Evolutionary conservation across 2,888 invertebrate genomes (phyloP).

Genomic region (Trachelus iudaicus): DNA sequence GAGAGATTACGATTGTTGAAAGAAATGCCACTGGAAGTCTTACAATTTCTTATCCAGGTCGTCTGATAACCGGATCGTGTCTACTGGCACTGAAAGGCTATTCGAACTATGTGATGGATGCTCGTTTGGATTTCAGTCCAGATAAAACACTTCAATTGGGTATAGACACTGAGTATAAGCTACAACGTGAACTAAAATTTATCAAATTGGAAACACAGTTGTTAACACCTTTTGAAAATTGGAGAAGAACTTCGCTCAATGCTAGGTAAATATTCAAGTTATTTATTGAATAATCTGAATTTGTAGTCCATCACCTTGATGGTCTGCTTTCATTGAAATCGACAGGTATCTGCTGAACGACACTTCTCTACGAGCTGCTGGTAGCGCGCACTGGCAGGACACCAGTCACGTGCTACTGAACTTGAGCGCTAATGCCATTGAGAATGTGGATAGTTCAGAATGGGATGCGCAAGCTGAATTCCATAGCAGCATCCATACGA

Average conservation of each 20-base stretch:
- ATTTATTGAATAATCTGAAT: neutral
- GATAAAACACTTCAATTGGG: constrained; percentile 72
- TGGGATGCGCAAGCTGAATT: constrained; percentile 67
- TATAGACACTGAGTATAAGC: constrained; percentile 72
- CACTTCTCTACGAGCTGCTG: constrained; percentile 68
- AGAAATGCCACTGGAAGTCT: constrained; percentile 75
- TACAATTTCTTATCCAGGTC: constrained; percentile 80
- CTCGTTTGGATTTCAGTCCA: constrained; percentile 77
- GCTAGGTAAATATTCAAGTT: constrained; percentile 63
- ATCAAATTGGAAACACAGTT: constrained; percentile 66
- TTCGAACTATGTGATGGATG: constrained; percentile 64
- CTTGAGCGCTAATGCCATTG: constrained; percentile 66
- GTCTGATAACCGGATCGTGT: constrained; percentile 77
- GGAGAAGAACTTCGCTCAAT: constrained; percentile 69
- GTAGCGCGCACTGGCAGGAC: constrained; percentile 72
- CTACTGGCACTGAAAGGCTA: constrained; percentile 70
- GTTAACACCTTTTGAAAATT: constrained; percentile 71
- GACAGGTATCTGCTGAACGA: constrained; percentile 67
- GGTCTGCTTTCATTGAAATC: constrained; percentile 28
- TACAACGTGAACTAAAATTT: constrained; percentile 61
- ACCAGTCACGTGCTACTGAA: constrained; percentile 70
- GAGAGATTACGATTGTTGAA: constrained; percentile 59
- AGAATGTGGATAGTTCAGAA: constrained; percentile 65
- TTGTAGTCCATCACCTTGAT: neutral
- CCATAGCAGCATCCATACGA: constrained; percentile 71